phyloP scores from a whole-genome alignment of 2,797 vertebrate genomes.

The Babyrousa celebensis region DNA sequence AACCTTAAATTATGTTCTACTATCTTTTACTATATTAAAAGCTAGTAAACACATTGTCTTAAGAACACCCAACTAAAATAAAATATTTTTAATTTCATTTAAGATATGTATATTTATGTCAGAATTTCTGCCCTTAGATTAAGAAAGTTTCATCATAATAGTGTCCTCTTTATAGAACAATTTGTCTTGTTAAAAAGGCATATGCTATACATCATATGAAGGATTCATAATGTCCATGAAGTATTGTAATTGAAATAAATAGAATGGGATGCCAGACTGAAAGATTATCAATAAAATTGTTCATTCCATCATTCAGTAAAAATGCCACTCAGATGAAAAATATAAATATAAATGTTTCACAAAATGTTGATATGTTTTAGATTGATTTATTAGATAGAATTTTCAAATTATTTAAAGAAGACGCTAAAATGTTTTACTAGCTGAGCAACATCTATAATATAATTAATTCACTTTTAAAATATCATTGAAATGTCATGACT shows the following conservation, averaged over 20 bases:
- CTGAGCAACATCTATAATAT: not conserved
- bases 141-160: conserved; percentile 49
- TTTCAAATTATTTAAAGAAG: conserved; percentile 68
- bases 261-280: conserved; percentile 57
- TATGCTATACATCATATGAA: conserved; percentile 64
- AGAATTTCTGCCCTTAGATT: conserved; percentile 30
- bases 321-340: conserved; percentile 66
- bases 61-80: conserved; percentile 10
- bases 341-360: conserved; percentile 63
- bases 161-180: not conserved
- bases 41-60: not conserved
- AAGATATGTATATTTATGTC: not conserved
- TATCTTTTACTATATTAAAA: conserved; percentile 28
- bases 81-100: not conserved
- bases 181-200: conserved; percentile 72
- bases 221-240: conserved; percentile 52
- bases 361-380: conserved; percentile 30
- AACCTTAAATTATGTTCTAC: conserved; percentile 45
- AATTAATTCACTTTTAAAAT: conserved; percentile 34
- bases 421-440: not conserved
- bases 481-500: not conserved
- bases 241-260: conserved; percentile 78
- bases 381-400: conserved; percentile 74
- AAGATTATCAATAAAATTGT: conserved; percentile 73
- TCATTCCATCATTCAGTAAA: conserved; percentile 73